A percentile compares a stretch with the other conserved stretches of the same genome.
These are phyloP conservation scores for Coracias cyanogaster DNA, from an alignment of 2,797 vertebrate genomes.

Conservation along the genomic window DNA sequence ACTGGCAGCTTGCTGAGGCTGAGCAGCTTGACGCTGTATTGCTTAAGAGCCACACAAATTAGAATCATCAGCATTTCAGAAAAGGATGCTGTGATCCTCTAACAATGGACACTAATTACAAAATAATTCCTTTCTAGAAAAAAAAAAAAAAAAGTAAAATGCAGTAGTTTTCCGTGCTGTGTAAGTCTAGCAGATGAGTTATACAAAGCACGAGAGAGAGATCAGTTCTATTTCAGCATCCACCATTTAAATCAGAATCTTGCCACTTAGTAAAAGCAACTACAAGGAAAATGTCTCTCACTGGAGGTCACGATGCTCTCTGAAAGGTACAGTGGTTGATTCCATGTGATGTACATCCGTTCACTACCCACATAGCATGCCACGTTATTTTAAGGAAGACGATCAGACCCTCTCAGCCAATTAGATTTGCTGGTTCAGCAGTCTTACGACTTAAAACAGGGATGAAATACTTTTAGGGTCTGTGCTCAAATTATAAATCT, in stretches of 20 bases:
- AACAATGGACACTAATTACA: not conserved
- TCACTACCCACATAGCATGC: not conserved
- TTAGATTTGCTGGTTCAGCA: constrained; percentile 32
- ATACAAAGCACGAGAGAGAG: not conserved
- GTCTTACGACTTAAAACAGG: not conserved
- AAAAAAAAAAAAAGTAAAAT: not conserved
- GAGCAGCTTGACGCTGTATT: not conserved
- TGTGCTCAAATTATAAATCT: constrained; percentile 44
- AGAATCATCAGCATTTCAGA: not conserved
- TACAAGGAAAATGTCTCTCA: not conserved
- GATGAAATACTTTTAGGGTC: constrained; percentile 30
- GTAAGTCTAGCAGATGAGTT: not conserved
- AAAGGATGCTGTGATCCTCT: not conserved
- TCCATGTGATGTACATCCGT: not conserved
- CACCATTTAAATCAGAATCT: not conserved
- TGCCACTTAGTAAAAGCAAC: not conserved
- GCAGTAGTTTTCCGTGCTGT: not conserved
- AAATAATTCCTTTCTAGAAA: not conserved
- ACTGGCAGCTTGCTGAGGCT: not conserved
- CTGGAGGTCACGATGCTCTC: constrained; percentile 28
- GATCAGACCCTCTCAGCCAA: not conserved
- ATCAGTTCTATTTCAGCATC: not conserved
- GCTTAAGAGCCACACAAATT: not conserved
- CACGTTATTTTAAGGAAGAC: constrained; percentile 26
- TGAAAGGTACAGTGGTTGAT: not conserved